Percentiles rank a stretch among this genome's conserved stretches.
These are phyloP conservation scores for Platyscapa corneri DNA, from an alignment of 1,140 invertebrate genomes.

Conservation along the genomic window DNA sequence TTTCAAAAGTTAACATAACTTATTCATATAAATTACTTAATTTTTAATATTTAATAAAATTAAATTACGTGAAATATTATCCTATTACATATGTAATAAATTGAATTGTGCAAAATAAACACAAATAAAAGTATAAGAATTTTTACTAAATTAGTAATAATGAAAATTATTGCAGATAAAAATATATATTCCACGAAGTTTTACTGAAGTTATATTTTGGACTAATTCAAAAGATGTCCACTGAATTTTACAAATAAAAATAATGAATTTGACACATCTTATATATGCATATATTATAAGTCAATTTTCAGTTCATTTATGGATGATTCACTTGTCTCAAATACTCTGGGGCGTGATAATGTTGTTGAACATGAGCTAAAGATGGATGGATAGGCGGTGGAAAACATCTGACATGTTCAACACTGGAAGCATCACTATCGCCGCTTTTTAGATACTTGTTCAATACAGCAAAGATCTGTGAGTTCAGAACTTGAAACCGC, in stretches of 20 bases:
- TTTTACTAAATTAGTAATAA: slow-evolving; percentile 37
- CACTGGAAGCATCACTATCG: slow-evolving; percentile 89
- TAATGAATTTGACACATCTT: not conserved
- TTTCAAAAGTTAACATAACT: not conserved
- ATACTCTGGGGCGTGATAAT: slow-evolving; percentile 79
- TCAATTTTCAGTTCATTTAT: slow-evolving; percentile 32
- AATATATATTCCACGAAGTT: not conserved
- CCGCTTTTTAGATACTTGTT: slow-evolving; percentile 95
- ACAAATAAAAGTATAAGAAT: slow-evolving; percentile 27
- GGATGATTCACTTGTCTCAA: slow-evolving; percentile 74
- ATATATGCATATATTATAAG: too few relatives aligned
- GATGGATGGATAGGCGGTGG: slow-evolving; percentile 92
- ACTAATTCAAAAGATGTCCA: slow-evolving; percentile 32
- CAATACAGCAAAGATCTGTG: slow-evolving; percentile 97
- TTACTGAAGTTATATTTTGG: slow-evolving; percentile 27
- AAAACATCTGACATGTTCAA: slow-evolving; percentile 97
- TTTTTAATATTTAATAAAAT: slow-evolving; percentile 20
- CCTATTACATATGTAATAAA: slow-evolving; percentile 5
- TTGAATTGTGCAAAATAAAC: slow-evolving; percentile 30
- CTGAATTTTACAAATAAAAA: slow-evolving; percentile 49
- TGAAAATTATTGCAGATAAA: slow-evolving; percentile 44
- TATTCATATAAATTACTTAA: slow-evolving; percentile 14
- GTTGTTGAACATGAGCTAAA: slow-evolving; percentile 76
- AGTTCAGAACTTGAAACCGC: slow-evolving; percentile 98
- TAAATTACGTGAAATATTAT: slow-evolving; percentile 31